Conservation (phyloP, 1,140 invertebrate species). For the Aphis craccivora region DNA sequence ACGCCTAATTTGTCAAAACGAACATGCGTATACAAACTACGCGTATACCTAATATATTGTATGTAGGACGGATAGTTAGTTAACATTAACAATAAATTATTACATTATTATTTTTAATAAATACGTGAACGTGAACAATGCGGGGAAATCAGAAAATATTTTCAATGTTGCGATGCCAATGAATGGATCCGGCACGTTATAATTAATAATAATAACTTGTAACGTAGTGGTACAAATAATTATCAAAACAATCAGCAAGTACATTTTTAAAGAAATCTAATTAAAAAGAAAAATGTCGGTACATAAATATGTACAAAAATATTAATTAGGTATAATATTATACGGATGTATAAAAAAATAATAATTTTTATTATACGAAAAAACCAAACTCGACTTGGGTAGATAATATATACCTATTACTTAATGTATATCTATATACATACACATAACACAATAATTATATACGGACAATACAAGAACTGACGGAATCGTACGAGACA, state of each 20-base stretch:
- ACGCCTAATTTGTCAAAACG: neutral
- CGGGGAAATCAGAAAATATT: neutral
- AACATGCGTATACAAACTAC: neutral
- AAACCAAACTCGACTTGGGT: neutral
- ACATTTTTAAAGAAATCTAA: conserved; percentile 10
- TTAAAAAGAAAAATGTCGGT: neutral
- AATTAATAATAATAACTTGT: conserved; percentile 33
- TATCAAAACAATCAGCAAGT: conserved; percentile 12
- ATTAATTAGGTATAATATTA: neutral
- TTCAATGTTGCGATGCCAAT: neutral
- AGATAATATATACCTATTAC: neutral
- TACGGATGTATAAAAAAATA: neutral
- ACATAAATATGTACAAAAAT: neutral
- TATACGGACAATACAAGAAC: neutral
- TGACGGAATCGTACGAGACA: neutral
- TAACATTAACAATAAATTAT: neutral
- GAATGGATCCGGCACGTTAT: conserved; percentile 1
- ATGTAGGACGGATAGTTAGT: neutral
- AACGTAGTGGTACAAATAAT: neutral
- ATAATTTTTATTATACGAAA: neutral
- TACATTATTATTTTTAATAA: neutral
- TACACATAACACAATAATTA: neutral
- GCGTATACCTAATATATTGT: neutral
- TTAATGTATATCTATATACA: too few species aligned
- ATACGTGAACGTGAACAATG: neutral